phyloP scores from a whole-genome alignment of 2,113 vertebrate species.

The Solea senegalensis region DNA sequence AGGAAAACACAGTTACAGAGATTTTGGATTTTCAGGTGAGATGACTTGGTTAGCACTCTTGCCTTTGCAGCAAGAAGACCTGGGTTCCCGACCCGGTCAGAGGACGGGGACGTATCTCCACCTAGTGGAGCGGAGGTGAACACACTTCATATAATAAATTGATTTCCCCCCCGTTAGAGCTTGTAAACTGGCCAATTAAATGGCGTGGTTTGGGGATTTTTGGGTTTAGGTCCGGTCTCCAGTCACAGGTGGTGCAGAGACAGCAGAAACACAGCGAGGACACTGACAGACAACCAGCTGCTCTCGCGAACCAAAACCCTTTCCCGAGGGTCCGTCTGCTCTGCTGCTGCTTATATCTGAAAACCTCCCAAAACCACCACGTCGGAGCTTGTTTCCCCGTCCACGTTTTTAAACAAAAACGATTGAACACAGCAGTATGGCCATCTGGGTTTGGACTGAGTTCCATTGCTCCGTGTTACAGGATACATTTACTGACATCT shows the following conservation, averaged over 20 bases:
- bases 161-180: no score
- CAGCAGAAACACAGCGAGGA: constrained; percentile 68
- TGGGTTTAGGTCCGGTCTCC: constrained; percentile 10
- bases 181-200: no score
- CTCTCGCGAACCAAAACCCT: constrained; percentile 53
- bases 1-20: no score
- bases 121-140: no score
- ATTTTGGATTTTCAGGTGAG: no score
- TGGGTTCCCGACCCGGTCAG: no score
- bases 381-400: not conserved
- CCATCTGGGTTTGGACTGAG: constrained; percentile 2
- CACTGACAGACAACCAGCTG: constrained; percentile 76
- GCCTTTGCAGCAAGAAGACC: no score
- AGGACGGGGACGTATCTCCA: no score
- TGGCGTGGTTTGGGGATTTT: not conserved
- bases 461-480: constrained; percentile 1
- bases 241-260: constrained; percentile 72
- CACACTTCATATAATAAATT: no score
- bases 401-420: not conserved
- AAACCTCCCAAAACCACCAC: constrained; percentile 43
- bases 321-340: constrained; percentile 52
- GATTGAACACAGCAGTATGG: constrained; percentile 2
- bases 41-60: no score
- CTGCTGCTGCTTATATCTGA: constrained; percentile 52
- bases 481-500: constrained; percentile 1